Evolutionary conservation across 1,140 invertebrate species (phyloP).

Genomic region (Samia ricini): DNA sequence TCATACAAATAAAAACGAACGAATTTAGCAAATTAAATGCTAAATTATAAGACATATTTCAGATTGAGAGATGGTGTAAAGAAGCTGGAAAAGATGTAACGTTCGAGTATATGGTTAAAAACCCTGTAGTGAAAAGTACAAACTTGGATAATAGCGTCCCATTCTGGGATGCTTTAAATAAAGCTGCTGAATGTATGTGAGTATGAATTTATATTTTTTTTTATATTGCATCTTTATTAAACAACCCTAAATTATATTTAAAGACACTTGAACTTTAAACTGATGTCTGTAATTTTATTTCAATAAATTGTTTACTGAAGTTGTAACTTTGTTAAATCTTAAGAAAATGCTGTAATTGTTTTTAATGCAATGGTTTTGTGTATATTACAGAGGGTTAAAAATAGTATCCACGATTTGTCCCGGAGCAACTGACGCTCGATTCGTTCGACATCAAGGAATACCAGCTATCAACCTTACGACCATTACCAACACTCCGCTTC

Average conservation of each 20-base stretch:
- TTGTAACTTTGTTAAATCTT: neutral
- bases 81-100: constrained; percentile 80
- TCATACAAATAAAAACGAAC: neutral
- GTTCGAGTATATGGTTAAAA: constrained; percentile 76
- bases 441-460: constrained; percentile 76
- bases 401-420: constrained; percentile 41
- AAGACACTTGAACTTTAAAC: too few species aligned
- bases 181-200: constrained; percentile 72
- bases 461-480: constrained; percentile 88
- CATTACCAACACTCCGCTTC: constrained; percentile 84
- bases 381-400: constrained; percentile 67
- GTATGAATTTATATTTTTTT: constrained; percentile 12
- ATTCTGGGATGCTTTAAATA: constrained; percentile 80
- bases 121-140: constrained; percentile 64
- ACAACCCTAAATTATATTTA: too few species aligned
- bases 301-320: neutral
- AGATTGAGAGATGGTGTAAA: constrained; percentile 83
- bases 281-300: too few species aligned
- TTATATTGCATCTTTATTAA: too few species aligned
- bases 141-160: constrained; percentile 71
- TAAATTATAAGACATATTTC: constrained; percentile 3
- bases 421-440: constrained; percentile 55
- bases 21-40: neutral
- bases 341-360: too few species aligned
- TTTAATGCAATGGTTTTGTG: constrained; percentile 1